Base-by-base conservation (phyloP, 2,113 vertebrate genomes). In the Crotophaga sulcirostris region DNA sequence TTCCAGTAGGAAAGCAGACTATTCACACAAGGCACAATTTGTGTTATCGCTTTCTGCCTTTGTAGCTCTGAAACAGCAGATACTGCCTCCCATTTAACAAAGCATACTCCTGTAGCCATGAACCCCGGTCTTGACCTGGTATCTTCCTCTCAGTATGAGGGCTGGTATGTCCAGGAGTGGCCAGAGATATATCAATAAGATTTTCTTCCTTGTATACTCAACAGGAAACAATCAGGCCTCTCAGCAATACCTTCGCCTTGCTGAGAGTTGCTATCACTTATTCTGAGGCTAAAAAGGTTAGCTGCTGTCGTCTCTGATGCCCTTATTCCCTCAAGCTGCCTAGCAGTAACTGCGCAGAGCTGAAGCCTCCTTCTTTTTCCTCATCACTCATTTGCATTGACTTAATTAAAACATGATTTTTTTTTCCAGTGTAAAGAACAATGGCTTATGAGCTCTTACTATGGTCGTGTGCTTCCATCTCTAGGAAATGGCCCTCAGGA, bases 281-380 rank as follows among this genome's bases (percentile, higher is more conserved):
- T 18, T 75, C 36, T 25, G 36, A 54, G 31, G 36, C 64, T 90
- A 45, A 44, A 74, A 87, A 74, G 45, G 34, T 54, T 73, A 44
- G 2, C 16, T 92, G 69, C 45, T 51, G 19, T 17, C 8, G 66
- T 36, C 80, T 91, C 72, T 60, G 33, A 74, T 51, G 59, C 10
- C n/a, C 33, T 16, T n/a, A 64, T n/a, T 56, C 72, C 59, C 31
- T 66, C 47, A 13, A 17, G 72, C 38, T 83, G 44, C 59, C 44
- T 40, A 59, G 52, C 7, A 54, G 33, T 82, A 73, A 87, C 20
- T 25, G 31, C 5, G 5, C 16, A 86, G 74, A 94, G 63, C 82
- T 81, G 82, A 95, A 94, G 84, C 25, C 25, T 82, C 76, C 66
- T 70, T 81, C 49, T 44, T 72, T 38, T 63, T 92, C 78, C 79